phyloP scores from a whole-genome alignment of 2,113 vertebrate genomes.

The Amphilophus citrinellus region DNA sequence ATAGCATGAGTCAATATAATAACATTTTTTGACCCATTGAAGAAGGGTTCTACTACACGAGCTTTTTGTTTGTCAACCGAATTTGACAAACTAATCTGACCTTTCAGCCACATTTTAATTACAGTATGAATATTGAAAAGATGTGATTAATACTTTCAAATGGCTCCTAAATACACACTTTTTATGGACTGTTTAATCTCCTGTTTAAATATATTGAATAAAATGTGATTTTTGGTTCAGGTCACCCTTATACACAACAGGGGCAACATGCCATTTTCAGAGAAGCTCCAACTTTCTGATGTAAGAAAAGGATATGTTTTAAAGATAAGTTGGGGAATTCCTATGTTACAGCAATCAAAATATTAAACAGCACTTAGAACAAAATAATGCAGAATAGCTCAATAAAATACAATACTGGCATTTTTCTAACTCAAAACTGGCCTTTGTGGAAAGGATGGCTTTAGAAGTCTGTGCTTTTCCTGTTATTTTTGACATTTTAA shows the following conservation, averaged over 20 bases:
- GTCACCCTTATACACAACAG: not conserved
- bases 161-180: not conserved
- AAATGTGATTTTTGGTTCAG: not conserved
- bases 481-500: not conserved
- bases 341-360: too few species aligned
- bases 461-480: too few species aligned
- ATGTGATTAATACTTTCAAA: not conserved
- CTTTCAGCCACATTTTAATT: not conserved
- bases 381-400: too few species aligned
- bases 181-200: not conserved
- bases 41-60: too few species aligned
- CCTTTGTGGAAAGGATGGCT: too few species aligned
- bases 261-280: too few species aligned
- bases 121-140: not conserved
- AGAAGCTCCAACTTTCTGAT: too few species aligned
- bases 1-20: not conserved
- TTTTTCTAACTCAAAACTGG: too few species aligned
- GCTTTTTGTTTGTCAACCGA: not conserved
- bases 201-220: not conserved
- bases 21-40: not conserved
- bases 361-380: too few species aligned
- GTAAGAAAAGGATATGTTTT: too few species aligned
- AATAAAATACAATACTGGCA: too few species aligned
- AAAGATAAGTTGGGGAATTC: too few species aligned
- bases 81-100: not conserved